These are phyloP conservation scores for Hucho hucho DNA, from an alignment of 2,113 vertebrate genomes.

Conservation along the genomic window DNA sequence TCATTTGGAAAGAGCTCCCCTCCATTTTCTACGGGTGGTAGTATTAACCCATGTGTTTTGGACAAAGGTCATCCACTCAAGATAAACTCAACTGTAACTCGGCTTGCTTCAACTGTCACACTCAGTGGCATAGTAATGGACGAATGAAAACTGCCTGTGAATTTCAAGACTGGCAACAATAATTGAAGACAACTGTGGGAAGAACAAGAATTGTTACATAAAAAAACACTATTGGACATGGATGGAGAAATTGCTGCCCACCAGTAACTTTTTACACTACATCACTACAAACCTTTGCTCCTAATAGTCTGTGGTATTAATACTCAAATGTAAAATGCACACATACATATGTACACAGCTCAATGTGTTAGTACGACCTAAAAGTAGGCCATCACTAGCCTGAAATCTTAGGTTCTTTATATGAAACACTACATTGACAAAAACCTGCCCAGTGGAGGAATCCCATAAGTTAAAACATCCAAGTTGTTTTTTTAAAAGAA, in stretches of 20 bases:
- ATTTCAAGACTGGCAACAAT: conserved; percentile 15
- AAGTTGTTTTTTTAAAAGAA: neutral
- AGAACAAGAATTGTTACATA: conserved; percentile 23
- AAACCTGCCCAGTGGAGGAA: conserved; percentile 7
- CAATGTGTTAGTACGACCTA: conserved; percentile 16
- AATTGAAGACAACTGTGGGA: conserved; percentile 6
- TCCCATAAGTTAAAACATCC: conserved; percentile 14
- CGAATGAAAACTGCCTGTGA: conserved; percentile 30
- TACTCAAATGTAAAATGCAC: conserved; percentile 15
- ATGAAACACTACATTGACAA: conserved; percentile 53
- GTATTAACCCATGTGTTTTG: conserved; percentile 33
- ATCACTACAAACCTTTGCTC: conserved; percentile 27
- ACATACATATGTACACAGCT: conserved; percentile 10
- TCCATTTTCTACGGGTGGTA: conserved; percentile 54
- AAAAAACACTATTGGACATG: conserved; percentile 50
- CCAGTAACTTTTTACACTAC: conserved; percentile 35
- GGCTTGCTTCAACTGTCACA: neutral
- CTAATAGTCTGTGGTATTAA: conserved; percentile 29
- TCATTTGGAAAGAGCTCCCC: conserved; percentile 55
- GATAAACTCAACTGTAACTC: conserved; percentile 1
- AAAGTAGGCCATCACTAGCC: conserved; percentile 24
- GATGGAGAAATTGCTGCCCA: conserved; percentile 33
- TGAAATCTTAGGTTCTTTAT: conserved; percentile 44
- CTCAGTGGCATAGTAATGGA: neutral
- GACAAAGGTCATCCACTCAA: conserved; percentile 40